Evolutionary conservation across 2,113 vertebrate species (phyloP).

Genomic region (Aspidoscelis tigris): DNA sequence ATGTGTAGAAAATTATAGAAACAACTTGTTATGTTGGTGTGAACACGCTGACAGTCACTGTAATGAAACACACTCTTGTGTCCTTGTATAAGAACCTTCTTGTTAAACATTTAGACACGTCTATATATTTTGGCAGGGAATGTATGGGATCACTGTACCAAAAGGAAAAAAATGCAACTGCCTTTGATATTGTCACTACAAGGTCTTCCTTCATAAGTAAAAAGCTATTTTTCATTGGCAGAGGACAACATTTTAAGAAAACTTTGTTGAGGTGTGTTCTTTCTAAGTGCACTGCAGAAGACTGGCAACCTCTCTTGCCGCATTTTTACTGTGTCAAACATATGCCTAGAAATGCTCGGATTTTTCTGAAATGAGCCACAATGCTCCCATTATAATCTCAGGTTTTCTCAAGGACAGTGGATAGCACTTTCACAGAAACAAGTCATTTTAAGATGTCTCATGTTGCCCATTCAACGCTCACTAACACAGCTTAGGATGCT

Average conservation of each 20-base stretch:
- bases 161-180: neutral
- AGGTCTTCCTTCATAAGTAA: constrained; percentile 32
- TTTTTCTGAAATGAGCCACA: neutral
- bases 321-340: neutral
- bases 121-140: constrained; percentile 31
- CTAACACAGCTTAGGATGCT: neutral
- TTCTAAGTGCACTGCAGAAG: neutral
- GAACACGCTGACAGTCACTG: constrained; percentile 5
- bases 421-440: constrained; percentile 5
- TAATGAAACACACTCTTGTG: constrained; percentile 31
- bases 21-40: neutral
- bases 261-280: neutral
- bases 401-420: neutral
- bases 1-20: neutral
- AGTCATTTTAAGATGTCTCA: neutral
- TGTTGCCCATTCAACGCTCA: neutral
- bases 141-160: constrained; percentile 18
- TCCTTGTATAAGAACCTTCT: constrained; percentile 36
- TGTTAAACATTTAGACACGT: constrained; percentile 20
- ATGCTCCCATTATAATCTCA: neutral
- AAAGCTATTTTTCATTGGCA: constrained; percentile 13
- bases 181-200: constrained; percentile 36
- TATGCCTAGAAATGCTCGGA: neutral
- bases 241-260: constrained; percentile 15
- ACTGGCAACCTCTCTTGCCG: neutral